Evolutionary conservation across 2,797 vertebrate genomes (phyloP).

Genomic region (Acipenser ruthenus): DNA sequence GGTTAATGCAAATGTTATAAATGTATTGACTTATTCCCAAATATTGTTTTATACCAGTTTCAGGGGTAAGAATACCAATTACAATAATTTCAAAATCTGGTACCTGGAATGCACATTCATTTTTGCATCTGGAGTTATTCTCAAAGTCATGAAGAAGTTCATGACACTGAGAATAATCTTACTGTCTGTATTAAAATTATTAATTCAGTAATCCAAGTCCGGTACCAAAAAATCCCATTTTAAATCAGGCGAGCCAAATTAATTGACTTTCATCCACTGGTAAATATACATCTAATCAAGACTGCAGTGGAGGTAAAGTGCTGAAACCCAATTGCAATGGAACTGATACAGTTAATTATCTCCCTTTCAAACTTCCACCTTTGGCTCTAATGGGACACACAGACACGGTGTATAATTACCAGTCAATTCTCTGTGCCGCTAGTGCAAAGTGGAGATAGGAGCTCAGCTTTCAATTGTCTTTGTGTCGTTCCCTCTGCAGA

Average conservation of each 20-base stretch:
- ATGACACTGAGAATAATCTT: neutral
- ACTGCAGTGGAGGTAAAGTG: neutral
- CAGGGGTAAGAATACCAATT: too few species aligned
- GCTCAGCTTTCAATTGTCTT: conserved; percentile 3
- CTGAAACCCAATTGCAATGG: neutral
- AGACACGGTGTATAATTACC: conserved; percentile 7
- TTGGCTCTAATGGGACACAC: conserved; percentile 6
- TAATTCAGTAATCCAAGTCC: neutral
- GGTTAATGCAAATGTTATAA: too few species aligned
- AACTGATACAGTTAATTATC: neutral
- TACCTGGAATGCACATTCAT: too few species aligned
- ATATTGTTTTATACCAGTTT: too few species aligned
- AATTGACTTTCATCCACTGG: neutral
- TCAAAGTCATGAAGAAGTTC: neutral
- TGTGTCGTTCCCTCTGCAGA: neutral
- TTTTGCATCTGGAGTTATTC: neutral
- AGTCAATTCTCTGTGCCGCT: neutral
- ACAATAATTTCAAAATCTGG: neutral
- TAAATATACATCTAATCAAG: neutral
- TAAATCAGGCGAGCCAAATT: neutral
- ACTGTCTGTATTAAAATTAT: neutral
- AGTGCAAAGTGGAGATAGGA: neutral
- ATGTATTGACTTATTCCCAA: too few species aligned
- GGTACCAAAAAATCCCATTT: neutral
- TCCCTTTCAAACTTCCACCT: conserved; percentile 3